A percentile compares a stretch with the other conserved stretches of the same genome.
Evolutionary conservation across 2,113 vertebrate species (phyloP).

Genomic region (Gallinago media): DNA sequence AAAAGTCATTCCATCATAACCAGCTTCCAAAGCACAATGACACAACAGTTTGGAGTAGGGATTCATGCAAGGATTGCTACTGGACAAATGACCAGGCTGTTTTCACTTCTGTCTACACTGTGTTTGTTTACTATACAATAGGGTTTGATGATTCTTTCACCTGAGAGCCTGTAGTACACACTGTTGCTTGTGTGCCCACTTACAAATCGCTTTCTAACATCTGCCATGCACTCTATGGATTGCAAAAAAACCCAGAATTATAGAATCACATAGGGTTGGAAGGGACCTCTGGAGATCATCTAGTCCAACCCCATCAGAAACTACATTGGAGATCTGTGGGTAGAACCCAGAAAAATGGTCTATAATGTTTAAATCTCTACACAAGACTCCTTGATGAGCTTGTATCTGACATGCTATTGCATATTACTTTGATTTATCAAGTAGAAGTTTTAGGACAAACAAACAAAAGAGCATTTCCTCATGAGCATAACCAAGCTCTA

Average conservation of each 20-base stretch:
- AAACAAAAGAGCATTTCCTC: not conserved
- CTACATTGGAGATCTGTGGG: not conserved
- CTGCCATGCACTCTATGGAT: not conserved
- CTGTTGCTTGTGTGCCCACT: accelerated
- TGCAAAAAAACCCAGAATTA: not conserved
- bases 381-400: not conserved
- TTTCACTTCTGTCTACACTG: not conserved
- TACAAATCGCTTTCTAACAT: not conserved
- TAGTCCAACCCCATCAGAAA: not conserved
- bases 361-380: not conserved
- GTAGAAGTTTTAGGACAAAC: not conserved
- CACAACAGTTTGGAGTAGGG: not conserved
- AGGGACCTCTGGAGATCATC: too few species aligned
- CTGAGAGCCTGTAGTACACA: not conserved
- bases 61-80: not conserved
- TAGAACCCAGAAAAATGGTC: not conserved
- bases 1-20: not conserved
- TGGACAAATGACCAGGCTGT: not conserved
- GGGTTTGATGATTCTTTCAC: not conserved
- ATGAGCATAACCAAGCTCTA: not conserved
- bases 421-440: not conserved
- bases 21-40: not conserved
- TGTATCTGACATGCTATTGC: not conserved
- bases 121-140: accelerated
- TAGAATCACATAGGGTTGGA: too few species aligned